Conservation (phyloP, 2,888 invertebrate genomes). For the Pelosia muscerda region DNA sequence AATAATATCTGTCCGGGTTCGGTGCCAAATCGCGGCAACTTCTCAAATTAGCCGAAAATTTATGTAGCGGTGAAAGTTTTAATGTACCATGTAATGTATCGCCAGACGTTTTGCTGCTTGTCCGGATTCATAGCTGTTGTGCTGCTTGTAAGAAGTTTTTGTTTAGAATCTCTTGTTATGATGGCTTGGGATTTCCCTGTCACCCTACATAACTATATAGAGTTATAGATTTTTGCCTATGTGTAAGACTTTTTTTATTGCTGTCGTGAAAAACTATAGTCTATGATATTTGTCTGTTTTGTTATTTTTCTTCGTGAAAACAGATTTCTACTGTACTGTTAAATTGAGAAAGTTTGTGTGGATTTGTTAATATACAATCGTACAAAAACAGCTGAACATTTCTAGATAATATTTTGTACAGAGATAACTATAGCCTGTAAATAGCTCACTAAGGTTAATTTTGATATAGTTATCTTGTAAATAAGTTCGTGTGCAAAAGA, state of each 20-base stretch:
- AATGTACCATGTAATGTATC: slow-evolving; percentile 71
- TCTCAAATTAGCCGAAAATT: slow-evolving; percentile 68
- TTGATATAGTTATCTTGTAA: no score
- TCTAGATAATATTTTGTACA: not conserved
- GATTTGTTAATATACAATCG: not conserved
- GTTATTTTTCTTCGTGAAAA: not conserved
- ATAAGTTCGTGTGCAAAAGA: no score
- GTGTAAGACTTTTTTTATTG: not conserved
- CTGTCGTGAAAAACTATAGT: not conserved
- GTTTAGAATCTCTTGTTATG: slow-evolving; percentile 24
- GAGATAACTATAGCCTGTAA: not conserved
- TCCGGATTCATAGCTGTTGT: slow-evolving; percentile 48
- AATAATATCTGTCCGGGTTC: slow-evolving; percentile 41
- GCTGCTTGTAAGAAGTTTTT: slow-evolving; percentile 39
- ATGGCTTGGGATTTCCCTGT: slow-evolving; percentile 7
- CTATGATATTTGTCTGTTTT: not conserved
- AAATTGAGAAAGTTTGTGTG: not conserved
- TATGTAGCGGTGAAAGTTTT: slow-evolving; percentile 74
- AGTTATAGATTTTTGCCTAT: not conserved
- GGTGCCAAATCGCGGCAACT: slow-evolving; percentile 56
- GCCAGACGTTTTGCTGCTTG: slow-evolving; percentile 50
- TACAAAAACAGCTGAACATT: not conserved
- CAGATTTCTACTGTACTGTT: not conserved
- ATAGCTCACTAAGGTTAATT: no score
- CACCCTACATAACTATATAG: not conserved